A percentile compares a stretch with the other conserved stretches of the same genome.
Conservation (phyloP, 2,797 vertebrate species). For the Monodelphis domestica region DNA sequence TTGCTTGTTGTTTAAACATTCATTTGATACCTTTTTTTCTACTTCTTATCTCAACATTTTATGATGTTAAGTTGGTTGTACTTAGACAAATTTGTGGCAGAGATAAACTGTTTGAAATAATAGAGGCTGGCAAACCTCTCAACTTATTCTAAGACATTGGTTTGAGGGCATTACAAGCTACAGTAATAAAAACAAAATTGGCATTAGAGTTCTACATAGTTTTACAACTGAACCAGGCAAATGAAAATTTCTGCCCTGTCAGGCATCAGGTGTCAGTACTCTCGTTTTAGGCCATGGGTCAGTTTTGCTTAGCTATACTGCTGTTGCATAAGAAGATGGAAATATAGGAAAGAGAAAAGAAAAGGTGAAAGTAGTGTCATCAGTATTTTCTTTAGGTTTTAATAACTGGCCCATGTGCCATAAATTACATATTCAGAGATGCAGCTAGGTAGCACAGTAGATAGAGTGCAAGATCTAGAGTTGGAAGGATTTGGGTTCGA, state of each 20-base stretch:
- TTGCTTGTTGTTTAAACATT: conserved; percentile 10
- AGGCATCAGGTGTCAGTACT: neutral
- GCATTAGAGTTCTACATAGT: neutral
- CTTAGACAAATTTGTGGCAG: conserved; percentile 19
- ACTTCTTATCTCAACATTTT: neutral
- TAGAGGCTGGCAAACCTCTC: conserved; percentile 6
- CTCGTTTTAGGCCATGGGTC: neutral
- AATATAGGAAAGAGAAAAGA: neutral
- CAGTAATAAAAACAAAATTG: neutral
- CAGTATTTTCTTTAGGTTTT: neutral
- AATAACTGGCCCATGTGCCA: neutral
- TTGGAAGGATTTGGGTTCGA: too few species aligned
- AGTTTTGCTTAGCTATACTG: neutral
- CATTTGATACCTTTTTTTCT: conserved; percentile 37
- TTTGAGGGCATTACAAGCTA: conserved; percentile 26
- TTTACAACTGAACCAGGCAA: neutral
- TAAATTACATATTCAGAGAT: too few species aligned
- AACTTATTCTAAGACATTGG: neutral
- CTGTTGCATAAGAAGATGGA: neutral
- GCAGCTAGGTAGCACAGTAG: too few species aligned
- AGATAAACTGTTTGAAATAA: conserved; percentile 56
- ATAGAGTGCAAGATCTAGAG: too few species aligned
- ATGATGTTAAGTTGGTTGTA: neutral
- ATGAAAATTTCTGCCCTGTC: neutral
- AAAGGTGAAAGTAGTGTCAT: neutral